Percentiles rank a stretch among this genome's conserved stretches.
These are phyloP conservation scores for Nineta flava DNA, from an alignment of 2,888 invertebrate genomes.

Conservation along the genomic window DNA sequence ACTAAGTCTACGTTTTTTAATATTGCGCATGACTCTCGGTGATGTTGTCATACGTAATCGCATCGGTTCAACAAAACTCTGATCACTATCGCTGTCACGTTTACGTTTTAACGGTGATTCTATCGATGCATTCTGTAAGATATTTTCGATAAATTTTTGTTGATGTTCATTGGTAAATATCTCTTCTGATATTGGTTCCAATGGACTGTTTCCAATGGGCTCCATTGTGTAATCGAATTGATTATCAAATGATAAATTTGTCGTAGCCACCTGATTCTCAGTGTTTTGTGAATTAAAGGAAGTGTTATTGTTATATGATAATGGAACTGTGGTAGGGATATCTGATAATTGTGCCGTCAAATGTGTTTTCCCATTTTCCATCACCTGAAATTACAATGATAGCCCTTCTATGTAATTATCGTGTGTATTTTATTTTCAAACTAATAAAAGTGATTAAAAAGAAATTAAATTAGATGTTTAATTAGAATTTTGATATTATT, in stretches of 20 bases:
- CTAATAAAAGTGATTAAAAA: too few relatives aligned
- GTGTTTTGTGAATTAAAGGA: constrained; percentile 2
- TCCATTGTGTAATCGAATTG: not conserved
- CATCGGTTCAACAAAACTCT: not conserved
- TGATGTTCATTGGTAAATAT: not conserved
- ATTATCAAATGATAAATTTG: constrained; percentile 7
- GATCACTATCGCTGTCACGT: constrained; percentile 4
- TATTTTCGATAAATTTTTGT: not conserved
- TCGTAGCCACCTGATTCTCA: constrained; percentile 6
- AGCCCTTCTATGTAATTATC: constrained; percentile 18
- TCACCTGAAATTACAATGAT: constrained; percentile 51
- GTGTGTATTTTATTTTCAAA: not conserved
- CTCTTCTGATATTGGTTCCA: constrained; percentile 4
- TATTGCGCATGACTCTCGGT: not conserved
- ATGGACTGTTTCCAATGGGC: not conserved
- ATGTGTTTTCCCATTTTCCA: constrained; percentile 51
- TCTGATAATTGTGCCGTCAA: constrained; percentile 32
- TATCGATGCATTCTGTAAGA: not conserved
- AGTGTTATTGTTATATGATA: not conserved
- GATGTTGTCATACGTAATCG: not conserved
- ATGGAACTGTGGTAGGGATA: constrained; percentile 21
- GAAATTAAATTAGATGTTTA: too few relatives aligned
- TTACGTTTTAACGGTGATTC: constrained; percentile 10
- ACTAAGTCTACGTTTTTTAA: constrained; percentile 2
- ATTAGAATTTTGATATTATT: too few relatives aligned